Evolutionary conservation across 2,797 vertebrate species (phyloP).

Genomic region (Rhinophrynus dorsalis): DNA sequence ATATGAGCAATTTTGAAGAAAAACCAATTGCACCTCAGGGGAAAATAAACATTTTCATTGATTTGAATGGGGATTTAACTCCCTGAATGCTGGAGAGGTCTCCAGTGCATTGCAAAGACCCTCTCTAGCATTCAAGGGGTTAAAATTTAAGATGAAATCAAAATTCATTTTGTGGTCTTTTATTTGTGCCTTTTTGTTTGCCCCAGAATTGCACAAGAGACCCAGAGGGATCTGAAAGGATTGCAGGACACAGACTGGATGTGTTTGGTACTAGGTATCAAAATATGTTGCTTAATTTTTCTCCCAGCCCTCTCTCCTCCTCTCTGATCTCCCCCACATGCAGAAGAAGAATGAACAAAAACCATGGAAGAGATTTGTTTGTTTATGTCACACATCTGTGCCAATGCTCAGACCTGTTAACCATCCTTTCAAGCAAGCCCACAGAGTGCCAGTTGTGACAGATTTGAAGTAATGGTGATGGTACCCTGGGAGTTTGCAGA

Average conservation of each 20-base stretch:
- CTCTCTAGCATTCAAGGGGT: too few relatives aligned
- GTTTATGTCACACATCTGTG: conserved; percentile 54
- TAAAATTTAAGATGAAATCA: too few relatives aligned
- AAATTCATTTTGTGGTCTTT: too few relatives aligned
- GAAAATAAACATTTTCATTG: too few relatives aligned
- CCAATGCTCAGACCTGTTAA: conserved; percentile 55
- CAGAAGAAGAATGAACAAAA: conserved; percentile 38
- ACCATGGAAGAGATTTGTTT: conserved; percentile 51
- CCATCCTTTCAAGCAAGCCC: conserved; percentile 64
- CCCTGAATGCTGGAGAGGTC: too few relatives aligned
- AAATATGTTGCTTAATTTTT: conserved; percentile 30
- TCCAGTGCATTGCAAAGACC: too few relatives aligned
- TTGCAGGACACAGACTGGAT: neutral
- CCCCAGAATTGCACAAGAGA: neutral
- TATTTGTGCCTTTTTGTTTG: too few relatives aligned
- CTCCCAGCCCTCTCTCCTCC: conserved; percentile 29
- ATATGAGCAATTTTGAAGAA: too few relatives aligned
- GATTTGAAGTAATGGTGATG: conserved; percentile 65
- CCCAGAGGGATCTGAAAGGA: neutral
- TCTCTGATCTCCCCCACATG: conserved; percentile 55
- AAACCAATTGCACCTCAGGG: too few relatives aligned
- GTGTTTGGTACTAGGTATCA: conserved; percentile 6
- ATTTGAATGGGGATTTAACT: too few relatives aligned
- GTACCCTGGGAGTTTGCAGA: conserved; percentile 62
- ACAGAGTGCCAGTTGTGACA: conserved; percentile 72